Conservation (phyloP, 2,888 invertebrate species). For the Hydraecia micacea region DNA sequence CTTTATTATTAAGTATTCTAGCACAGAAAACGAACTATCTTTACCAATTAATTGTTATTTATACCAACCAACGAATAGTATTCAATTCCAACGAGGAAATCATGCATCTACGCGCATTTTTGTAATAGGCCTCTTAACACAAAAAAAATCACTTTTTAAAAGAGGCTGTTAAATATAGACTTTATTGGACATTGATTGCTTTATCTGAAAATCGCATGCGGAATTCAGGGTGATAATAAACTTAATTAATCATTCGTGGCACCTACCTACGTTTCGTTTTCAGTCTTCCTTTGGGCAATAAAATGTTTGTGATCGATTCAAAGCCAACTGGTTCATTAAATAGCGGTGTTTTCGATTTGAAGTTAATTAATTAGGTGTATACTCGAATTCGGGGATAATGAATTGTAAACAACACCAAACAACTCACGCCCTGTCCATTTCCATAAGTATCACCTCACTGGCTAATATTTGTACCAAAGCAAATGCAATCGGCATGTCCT, state of each 20-base stretch:
- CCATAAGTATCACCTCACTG: background rate
- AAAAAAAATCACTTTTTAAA: background rate
- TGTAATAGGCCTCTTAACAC: background rate
- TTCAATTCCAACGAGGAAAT: no score
- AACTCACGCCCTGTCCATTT: conserved; percentile 4
- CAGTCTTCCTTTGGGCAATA: conserved; percentile 18
- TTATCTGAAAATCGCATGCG: conserved; percentile 26
- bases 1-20: no score
- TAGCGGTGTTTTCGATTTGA: conserved; percentile 11
- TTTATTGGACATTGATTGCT: conserved; percentile 9
- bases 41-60: no score
- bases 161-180: background rate
- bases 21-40: no score
- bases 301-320: conserved; percentile 30
- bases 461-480: background rate
- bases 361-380: conserved; percentile 18
- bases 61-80: no score
- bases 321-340: conserved; percentile 21
- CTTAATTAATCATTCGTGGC: conserved; percentile 42
- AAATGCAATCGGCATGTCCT: background rate
- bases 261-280: conserved; percentile 7
- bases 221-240: conserved; percentile 16
- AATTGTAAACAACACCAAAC: background rate
- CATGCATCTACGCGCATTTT: no score
- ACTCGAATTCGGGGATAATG: background rate